phyloP scores from a whole-genome alignment of 1,140 invertebrate species.

The Aphis craccivora region DNA sequence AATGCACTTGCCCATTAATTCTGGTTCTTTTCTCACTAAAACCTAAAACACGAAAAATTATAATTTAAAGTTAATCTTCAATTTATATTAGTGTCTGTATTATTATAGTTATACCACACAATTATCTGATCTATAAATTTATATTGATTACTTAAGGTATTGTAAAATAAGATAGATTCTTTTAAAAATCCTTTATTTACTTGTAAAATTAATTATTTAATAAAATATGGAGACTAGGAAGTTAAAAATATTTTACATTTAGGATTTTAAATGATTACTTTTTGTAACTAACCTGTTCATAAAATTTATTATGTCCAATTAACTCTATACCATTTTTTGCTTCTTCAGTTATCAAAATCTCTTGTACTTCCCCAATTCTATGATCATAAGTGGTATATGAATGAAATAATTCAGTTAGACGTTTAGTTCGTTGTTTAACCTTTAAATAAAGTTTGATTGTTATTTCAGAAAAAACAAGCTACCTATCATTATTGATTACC shows the following conservation, averaged over 20 bases:
- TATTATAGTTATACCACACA: neutral
- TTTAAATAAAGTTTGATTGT: conserved; percentile 62
- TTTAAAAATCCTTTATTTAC: neutral
- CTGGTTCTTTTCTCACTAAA: conserved; percentile 78
- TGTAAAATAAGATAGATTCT: neutral
- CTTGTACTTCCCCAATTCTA: conserved; percentile 78
- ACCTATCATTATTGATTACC: conserved; percentile 61
- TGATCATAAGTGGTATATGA: conserved; percentile 86
- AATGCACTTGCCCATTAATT: conserved; percentile 83
- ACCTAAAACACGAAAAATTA: conserved; percentile 69
- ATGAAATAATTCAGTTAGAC: conserved; percentile 88
- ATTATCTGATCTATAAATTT: too few species aligned
- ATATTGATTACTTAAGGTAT: too few species aligned
- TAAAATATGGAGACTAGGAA: neutral
- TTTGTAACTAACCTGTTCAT: conserved; percentile 79
- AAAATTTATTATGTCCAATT: conserved; percentile 95
- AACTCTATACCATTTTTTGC: conserved; percentile 90
- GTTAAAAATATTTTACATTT: neutral
- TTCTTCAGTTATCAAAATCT: conserved; percentile 90
- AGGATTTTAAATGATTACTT: neutral
- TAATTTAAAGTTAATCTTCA: neutral
- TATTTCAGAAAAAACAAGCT: conserved; percentile 59
- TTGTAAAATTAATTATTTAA: neutral
- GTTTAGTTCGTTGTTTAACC: conserved; percentile 90
- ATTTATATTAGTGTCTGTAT: neutral